phyloP scores from a whole-genome alignment of 2,797 vertebrate species.

The Acanthurus tractus region DNA sequence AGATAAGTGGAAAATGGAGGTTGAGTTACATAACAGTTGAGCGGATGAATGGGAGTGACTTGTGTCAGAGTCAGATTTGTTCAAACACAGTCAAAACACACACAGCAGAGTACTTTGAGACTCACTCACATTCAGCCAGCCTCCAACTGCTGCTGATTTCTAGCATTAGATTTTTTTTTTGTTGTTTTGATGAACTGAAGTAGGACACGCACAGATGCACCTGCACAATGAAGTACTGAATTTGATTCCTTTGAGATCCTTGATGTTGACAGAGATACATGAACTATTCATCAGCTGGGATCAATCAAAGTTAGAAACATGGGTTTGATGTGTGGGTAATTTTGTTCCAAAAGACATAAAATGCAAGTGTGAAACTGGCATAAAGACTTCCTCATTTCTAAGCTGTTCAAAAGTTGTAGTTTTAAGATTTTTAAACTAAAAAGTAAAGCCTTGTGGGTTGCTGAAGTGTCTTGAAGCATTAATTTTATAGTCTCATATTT shows the following conservation, averaged over 20 bases:
- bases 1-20: slow-evolving; percentile 58
- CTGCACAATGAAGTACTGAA: not conserved
- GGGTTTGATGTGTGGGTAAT: not conserved
- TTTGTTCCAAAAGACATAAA: not conserved
- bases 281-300: not conserved
- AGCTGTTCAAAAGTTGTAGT: not conserved
- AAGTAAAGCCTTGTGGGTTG: not conserved
- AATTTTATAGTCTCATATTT: not conserved
- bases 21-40: slow-evolving; percentile 46
- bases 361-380: not conserved
- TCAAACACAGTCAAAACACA: not conserved
- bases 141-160: too few species aligned
- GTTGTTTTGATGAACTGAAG: too few species aligned
- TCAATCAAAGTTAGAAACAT: not conserved
- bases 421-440: not conserved
- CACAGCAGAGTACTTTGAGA: too few species aligned
- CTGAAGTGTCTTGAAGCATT: not conserved
- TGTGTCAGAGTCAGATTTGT: not conserved
- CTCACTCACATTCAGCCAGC: too few species aligned
- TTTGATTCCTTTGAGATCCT: not conserved
- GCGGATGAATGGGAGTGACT: slow-evolving; percentile 15
- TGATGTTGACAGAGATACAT: not conserved
- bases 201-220: not conserved
- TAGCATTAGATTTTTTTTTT: not conserved
- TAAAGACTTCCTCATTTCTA: not conserved